Evolutionary conservation across 2,113 vertebrate genomes (phyloP).

Genomic region (Dromaius novaehollandiae): DNA sequence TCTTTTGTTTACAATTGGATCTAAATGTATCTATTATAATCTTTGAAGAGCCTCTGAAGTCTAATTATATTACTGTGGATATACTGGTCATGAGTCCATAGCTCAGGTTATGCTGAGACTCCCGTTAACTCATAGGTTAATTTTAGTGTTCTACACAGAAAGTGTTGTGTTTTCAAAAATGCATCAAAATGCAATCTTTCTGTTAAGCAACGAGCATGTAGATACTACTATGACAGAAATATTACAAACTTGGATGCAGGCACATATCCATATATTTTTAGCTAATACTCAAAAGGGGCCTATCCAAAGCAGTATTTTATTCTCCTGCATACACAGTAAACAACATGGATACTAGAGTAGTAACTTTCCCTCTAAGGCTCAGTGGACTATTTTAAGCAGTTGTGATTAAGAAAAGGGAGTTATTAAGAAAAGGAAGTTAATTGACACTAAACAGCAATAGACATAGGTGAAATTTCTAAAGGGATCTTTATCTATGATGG

Average conservation of each 20-base stretch:
- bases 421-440: not conserved
- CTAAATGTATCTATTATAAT: not conserved
- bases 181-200: not conserved
- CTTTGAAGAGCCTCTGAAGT: not conserved
- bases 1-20: not conserved
- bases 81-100: not conserved
- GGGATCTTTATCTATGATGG: not conserved
- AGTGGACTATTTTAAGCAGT: not conserved
- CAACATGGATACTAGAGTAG: not conserved
- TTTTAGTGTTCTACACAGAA: not conserved
- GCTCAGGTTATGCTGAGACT: not conserved
- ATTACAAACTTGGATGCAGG: not conserved
- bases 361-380: not conserved
- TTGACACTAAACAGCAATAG: not conserved
- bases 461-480: not conserved
- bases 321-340: not conserved
- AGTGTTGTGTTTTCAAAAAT: not conserved
- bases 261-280: not conserved
- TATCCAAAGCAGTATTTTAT: not conserved
- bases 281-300: not conserved
- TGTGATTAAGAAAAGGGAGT: not conserved
- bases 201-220: not conserved
- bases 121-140: not conserved
- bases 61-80: not conserved
- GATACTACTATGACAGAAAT: not conserved